Conservation (phyloP, 2,797 vertebrate genomes). For the Thripadectes ignobilis region DNA sequence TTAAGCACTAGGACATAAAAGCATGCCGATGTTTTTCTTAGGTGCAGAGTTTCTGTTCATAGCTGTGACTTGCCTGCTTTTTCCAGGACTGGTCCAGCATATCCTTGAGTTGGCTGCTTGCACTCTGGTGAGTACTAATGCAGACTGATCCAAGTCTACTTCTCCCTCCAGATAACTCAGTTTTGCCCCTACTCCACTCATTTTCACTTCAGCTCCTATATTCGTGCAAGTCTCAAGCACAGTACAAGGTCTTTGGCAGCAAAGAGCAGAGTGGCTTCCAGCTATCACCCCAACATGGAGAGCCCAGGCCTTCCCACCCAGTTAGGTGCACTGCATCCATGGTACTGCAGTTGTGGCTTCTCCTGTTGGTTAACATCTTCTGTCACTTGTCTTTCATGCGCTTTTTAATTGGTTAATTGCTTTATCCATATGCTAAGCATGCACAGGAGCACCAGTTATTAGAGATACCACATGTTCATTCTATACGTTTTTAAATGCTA, state of each 20-base stretch:
- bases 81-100: neutral
- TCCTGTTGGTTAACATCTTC: neutral
- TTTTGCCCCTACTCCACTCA: neutral
- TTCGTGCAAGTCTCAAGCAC: neutral
- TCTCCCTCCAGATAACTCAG: neutral
- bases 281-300: accelerated
- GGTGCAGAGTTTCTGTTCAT: neutral
- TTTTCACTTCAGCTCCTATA: neutral
- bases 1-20: neutral
- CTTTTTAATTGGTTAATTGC: neutral
- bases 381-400: neutral
- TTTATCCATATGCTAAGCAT: neutral
- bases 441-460: neutral
- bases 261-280: neutral
- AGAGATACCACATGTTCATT: neutral
- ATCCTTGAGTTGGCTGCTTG: neutral
- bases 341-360: neutral
- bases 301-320: neutral
- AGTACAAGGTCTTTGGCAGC: neutral
- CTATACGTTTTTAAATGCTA: neutral
- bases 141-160: neutral
- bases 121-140: neutral
- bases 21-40: neutral
- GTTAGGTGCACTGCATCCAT: neutral
- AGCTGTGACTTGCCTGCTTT: neutral